Conservation (phyloP, 2,113 vertebrate species). For the Prunella fulvescens region DNA sequence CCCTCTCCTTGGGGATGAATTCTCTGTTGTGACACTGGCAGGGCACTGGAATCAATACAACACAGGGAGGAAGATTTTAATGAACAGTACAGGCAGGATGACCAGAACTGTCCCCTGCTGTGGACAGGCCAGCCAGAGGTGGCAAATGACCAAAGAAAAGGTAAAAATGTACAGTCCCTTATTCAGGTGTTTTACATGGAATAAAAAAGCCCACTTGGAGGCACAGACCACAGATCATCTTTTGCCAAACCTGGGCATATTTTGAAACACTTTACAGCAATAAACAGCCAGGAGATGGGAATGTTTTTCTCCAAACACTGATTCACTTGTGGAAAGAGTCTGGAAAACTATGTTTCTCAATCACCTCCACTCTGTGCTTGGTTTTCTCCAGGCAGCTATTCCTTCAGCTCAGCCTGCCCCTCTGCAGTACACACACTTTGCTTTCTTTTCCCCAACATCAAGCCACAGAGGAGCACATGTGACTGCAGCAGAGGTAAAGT, state of each 20-base stretch:
- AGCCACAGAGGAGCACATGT: constrained; percentile 17
- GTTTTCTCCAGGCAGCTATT: constrained; percentile 33
- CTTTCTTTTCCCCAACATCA: neutral
- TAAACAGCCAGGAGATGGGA: neutral
- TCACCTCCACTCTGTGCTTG: neutral
- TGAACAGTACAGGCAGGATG: neutral
- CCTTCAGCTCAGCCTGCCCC: neutral
- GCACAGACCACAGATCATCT: neutral
- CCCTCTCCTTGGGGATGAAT: constrained; percentile 38
- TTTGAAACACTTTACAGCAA: neutral
- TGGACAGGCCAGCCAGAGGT: neutral
- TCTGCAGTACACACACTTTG: neutral
- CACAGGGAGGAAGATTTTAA: neutral
- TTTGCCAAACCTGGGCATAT: neutral
- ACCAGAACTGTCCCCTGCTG: neutral
- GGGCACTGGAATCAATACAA: neutral
- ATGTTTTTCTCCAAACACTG: constrained; percentile 7
- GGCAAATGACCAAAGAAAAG: neutral
- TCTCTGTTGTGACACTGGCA: neutral
- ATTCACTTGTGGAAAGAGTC: constrained; percentile 17
- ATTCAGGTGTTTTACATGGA: neutral
- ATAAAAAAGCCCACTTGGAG: neutral
- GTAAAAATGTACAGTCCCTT: neutral
- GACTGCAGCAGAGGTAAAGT: constrained; percentile 24
- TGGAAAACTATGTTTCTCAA: neutral